phyloP scores from a whole-genome alignment of 2,797 vertebrate species.

The Labeo calbasu region DNA sequence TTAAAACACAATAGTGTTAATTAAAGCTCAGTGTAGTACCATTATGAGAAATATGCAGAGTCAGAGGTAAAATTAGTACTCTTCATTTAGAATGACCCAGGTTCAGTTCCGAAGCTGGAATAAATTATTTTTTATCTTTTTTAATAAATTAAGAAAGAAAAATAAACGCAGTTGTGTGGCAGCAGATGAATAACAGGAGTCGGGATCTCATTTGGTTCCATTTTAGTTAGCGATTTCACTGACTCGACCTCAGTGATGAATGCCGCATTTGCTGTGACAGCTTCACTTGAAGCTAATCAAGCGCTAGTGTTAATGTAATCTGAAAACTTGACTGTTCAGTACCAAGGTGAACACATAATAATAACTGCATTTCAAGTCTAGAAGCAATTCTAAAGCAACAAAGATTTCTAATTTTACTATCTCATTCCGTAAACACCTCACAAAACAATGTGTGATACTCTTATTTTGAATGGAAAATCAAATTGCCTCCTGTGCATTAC shows the following conservation, averaged over 20 bases:
- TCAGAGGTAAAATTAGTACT: slow-evolving; percentile 11
- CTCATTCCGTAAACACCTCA: not conserved
- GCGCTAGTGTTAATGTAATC: not conserved
- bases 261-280: not conserved
- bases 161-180: not conserved
- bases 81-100: slow-evolving; percentile 7
- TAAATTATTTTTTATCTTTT: not conserved
- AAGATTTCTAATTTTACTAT: not conserved
- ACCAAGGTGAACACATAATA: not conserved
- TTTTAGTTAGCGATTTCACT: slow-evolving; percentile 10
- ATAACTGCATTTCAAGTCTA: not conserved
- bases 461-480: not conserved
- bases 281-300: slow-evolving; percentile 15
- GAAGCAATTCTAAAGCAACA: not conserved
- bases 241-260: slow-evolving; percentile 2
- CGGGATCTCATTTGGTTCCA: not conserved
- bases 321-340: not conserved
- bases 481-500: not conserved
- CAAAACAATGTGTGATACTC: not conserved
- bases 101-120: slow-evolving; percentile 5
- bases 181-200: not conserved
- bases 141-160: slow-evolving; percentile 4
- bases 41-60: not conserved
- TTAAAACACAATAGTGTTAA: slow-evolving; percentile 1
- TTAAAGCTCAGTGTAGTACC: not conserved